These are phyloP conservation scores for Engraulis encrasicolus DNA, from an alignment of 2,113 vertebrate genomes.

Conservation along the genomic window DNA sequence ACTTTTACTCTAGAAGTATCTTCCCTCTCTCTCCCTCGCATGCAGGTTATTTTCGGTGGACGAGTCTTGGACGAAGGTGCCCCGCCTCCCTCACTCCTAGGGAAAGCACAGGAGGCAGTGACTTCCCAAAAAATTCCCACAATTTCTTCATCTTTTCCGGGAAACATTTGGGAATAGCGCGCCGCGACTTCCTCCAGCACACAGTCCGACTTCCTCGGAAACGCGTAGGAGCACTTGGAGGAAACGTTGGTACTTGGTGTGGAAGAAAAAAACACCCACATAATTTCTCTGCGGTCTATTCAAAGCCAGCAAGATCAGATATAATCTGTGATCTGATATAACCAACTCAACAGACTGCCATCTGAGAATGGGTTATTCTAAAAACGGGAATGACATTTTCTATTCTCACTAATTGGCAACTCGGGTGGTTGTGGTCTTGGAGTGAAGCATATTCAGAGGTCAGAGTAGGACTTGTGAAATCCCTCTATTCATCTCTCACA, in stretches of 20 bases:
- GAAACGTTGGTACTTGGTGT: not conserved
- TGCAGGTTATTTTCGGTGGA: constrained; percentile 79
- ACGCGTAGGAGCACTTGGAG: not conserved
- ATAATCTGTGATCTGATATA: not conserved
- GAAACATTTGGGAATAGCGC: constrained; percentile 39
- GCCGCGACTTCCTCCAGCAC: not conserved
- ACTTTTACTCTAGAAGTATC: constrained; percentile 46
- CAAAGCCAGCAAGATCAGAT: not conserved
- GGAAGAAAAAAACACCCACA: not conserved
- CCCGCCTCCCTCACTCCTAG: constrained; percentile 73
- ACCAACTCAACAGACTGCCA: not conserved
- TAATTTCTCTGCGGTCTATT: not conserved
- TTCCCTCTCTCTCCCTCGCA: constrained; percentile 50
- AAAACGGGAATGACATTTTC: not conserved
- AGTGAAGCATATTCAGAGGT: not conserved
- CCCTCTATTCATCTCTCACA: not conserved
- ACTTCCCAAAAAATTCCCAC: constrained; percentile 68
- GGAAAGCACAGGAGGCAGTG: constrained; percentile 57
- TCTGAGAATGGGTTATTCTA: not conserved
- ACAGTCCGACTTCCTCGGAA: not conserved
- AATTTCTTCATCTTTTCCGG: constrained; percentile 55
- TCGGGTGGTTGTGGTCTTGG: not conserved
- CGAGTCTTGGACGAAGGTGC: constrained; percentile 71
- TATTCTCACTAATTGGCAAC: not conserved
- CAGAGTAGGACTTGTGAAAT: not conserved